Conservation (phyloP, 2,113 vertebrate genomes). For the Puntigrus tetrazona region DNA sequence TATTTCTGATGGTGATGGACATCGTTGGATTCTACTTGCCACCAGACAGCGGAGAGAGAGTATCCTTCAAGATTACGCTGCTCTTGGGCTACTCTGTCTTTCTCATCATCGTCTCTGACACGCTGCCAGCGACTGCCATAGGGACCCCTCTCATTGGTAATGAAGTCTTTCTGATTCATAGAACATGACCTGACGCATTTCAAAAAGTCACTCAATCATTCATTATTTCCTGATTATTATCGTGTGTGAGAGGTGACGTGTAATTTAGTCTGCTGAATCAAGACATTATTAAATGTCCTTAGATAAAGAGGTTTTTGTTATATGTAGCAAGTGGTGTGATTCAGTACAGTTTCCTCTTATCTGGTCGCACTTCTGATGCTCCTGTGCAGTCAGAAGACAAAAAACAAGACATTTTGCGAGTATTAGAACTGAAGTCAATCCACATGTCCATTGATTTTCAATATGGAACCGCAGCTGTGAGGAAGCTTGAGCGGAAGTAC, state of each 20-base stretch:
- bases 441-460: conserved; percentile 32
- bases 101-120: conserved; percentile 97
- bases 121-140: conserved; percentile 89
- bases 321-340: neutral
- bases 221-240: neutral
- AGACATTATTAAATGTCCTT: neutral
- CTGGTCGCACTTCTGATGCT: neutral
- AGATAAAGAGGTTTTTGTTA: neutral
- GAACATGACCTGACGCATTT: neutral
- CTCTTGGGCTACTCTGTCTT: conserved; percentile 97
- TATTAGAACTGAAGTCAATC: conserved; percentile 1
- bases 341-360: neutral
- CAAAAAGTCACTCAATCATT: neutral
- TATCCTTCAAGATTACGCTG: conserved; percentile 98
- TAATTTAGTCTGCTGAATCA: neutral
- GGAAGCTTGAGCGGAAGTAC: conserved; percentile 10
- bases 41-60: conserved; percentile 93
- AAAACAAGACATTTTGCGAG: conserved; percentile 1
- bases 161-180: conserved; percentile 4
- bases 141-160: conserved; percentile 93
- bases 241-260: neutral
- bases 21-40: conserved; percentile 96
- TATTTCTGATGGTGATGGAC: conserved; percentile 97
- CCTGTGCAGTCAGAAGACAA: neutral
- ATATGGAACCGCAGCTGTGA: neutral